Base-by-base conservation (phyloP, 1,140 invertebrate genomes). In the Plectrocnemia conspersa region DNA sequence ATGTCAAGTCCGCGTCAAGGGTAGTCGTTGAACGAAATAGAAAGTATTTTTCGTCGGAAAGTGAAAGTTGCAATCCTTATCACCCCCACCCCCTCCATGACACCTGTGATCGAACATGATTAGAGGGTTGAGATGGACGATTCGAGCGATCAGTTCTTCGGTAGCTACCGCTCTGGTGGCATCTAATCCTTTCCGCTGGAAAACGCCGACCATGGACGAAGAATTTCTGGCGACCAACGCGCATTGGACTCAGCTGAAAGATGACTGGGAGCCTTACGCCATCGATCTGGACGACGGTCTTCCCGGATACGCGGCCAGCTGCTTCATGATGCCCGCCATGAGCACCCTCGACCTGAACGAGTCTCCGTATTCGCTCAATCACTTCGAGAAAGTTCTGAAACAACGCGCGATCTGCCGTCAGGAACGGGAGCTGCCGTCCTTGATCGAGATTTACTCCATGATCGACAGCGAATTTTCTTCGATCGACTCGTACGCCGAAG, bases 221-320 rank as follows among this genome's bases (percentile, higher is more conserved):
- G 68, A 72, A 48, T 64, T 72, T 2, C 64, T 73, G 49, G 59
- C 67, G 46, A 66, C 59, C 56, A 75, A 75, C 63, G 53, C 55
- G 19, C 72, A 66, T 56, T 75, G 73, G 73, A 61, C 66, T 25
- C 63, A 65, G 27, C 64, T 75, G 49, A 69, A 71, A 52, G 57
- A 64, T 25, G 35, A 67, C 22, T 75, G 73, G 73, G 63, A 68
- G 13, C 66, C 66, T 10, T 64, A 68, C 36, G 68, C 73, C 29
- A 40, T 76, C 57, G 73, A 76, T 47, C 24, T 59, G 10, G 57
- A 59, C 35, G 52, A 59, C 11, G 50, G 22, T 40, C 4, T 25
- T 47, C n/a, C n/a, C n/a, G n/a, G n/a, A n/a, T n/a, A n/a, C n/a
- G n/a, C 27, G 6, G 6, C n/a, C n/a, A 29, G 6, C 27, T 29